Base-by-base conservation (phyloP, 2,888 invertebrate species). In the Thelaira solivaga region DNA sequence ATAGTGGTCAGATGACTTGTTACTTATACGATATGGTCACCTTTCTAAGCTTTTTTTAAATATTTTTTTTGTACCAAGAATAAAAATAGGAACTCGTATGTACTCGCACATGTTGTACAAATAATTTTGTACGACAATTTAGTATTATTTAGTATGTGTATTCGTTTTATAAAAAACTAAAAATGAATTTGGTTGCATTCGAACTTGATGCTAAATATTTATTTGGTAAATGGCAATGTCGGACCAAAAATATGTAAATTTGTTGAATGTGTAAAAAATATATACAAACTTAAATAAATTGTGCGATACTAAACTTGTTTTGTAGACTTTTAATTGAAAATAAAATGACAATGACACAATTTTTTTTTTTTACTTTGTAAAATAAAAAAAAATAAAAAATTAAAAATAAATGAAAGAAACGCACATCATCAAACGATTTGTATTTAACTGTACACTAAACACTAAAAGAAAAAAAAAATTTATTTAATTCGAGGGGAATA, bases 281-380 rank as follows among this genome's bases (percentile, higher is more conserved):
- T 31, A 22, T n/a, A n/a, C n/a, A n/a, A n/a, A n/a, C n/a, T n/a
- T n/a, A n/a, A n/a, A n/a, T n/a, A n/a, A n/a, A n/a, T n/a, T n/a
- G n/a, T n/a, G n/a, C n/a, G n/a, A 18, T 47, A 62, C 18, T 45
- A 34, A 36, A 69, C 6, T 43, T 49, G 62, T 47, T 76, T 67
- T 68, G 59, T 62, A 47, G 13, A 41, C 43, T 73, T 67, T 59
- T 34, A 53, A 59, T 69, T 74, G 51, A 64, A 78, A 78, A 78
- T 74, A 71, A 61, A 65, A 69, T 74, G 78, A 78, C 78, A 69
- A 53, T 78, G 78, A 78, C 78, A 78, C 78, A 74, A 73, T 78
- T 78, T 62, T 53, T 36, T 47, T 5, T 29, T 62, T 75, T 22
- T 39, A 5, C 7, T 39, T 39, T 39, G 5, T 39, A 13, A 31